A percentile compares a stretch with the other conserved stretches of the same genome.
These are phyloP conservation scores for Podarcis muralis DNA, from an alignment of 2,113 vertebrate species.

Conservation along the genomic window DNA sequence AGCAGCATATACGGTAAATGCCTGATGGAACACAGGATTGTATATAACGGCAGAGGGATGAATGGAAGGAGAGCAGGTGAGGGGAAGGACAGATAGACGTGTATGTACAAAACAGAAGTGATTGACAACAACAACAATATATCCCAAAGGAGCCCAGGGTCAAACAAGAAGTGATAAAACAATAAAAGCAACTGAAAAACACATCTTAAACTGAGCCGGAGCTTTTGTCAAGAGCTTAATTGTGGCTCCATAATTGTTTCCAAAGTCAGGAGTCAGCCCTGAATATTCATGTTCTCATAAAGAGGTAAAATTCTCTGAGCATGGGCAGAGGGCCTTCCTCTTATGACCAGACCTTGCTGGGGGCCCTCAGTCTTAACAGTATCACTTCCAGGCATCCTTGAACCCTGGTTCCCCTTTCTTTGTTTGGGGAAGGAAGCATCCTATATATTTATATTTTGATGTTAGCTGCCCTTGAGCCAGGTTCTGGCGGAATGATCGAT, in stretches of 20 bases:
- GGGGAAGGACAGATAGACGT: neutral
- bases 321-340: neutral
- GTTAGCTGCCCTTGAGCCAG: no score
- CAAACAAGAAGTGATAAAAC: no score
- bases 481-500: neutral
- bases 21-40: no score
- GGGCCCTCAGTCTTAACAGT: neutral
- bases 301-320: neutral
- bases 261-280: neutral
- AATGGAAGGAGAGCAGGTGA: neutral
- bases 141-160: no score
- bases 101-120: neutral
- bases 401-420: neutral
- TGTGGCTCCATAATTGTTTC: neutral
- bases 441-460: no score
- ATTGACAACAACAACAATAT: no score
- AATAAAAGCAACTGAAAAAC: no score
- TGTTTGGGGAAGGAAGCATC: neutral
- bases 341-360: neutral
- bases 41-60: neutral
- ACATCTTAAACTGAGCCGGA: neutral
- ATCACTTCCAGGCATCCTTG: neutral
- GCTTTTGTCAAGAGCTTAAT: neutral
- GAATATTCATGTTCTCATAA: neutral
- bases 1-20: no score